phyloP scores from a whole-genome alignment of 2,113 vertebrate genomes.

The Urocitellus parryii region DNA sequence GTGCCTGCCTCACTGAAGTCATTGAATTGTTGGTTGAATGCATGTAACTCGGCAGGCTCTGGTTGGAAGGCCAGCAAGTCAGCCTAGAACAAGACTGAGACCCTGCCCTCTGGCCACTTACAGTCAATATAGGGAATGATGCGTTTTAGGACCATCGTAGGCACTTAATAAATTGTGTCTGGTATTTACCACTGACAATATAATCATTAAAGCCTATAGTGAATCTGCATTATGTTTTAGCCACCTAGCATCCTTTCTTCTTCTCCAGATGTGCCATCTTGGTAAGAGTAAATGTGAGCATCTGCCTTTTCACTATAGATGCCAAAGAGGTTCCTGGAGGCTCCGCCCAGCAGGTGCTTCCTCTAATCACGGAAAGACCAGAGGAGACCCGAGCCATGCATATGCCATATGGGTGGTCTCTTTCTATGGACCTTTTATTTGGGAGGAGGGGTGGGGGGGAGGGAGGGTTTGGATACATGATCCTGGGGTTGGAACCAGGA shows the following conservation, averaged over 20 bases:
- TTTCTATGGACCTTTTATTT: neutral
- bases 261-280: neutral
- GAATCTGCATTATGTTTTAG: neutral
- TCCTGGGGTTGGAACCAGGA: neutral
- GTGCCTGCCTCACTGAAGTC: too few species aligned
- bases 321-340: neutral
- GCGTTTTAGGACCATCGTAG: neutral
- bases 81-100: neutral
- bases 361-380: too few species aligned
- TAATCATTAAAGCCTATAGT: neutral
- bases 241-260: neutral
- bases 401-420: neutral
- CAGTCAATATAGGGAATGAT: neutral
- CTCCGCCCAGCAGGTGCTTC: neutral
- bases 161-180: neutral
- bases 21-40: too few species aligned
- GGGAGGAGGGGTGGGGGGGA: too few species aligned
- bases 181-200: neutral
- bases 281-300: neutral
- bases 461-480: too few species aligned
- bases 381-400: neutral
- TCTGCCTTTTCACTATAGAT: neutral
- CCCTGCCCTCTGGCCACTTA: neutral
- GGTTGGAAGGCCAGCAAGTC: too few species aligned
- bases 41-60: too few species aligned